Evolutionary conservation across 2,888 invertebrate genomes (phyloP), one percentile per base, ranked within the genome.

Genomic region (Resseliella maxima): DNA sequence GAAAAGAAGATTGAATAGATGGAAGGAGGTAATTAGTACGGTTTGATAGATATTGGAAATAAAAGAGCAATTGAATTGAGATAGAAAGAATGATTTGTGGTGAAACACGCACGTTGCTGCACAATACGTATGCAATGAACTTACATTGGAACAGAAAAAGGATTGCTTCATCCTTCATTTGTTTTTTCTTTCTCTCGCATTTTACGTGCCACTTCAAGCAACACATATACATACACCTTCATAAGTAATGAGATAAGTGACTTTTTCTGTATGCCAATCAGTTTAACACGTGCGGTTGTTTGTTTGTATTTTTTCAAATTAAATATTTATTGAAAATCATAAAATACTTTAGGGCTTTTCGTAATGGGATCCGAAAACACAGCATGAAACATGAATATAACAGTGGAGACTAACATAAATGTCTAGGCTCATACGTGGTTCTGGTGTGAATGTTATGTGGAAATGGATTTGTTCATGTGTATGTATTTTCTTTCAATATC

Each of bases 171-270:
- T 50, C 46, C 18, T 18, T 8, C 8, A 12, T 31, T 35, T 27
- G 59, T 27, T 27, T 3, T 27, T 8, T n/a, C 15, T 59, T 3
- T 59, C 27, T n/a, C 6, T 27, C 15, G 2, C 24, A 2, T 3
- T 27, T 2, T 59, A 35, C 72, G 12, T 27, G 72, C 31, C 31
- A 1, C 18, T 15, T 50, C 18, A 15, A 2, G 46, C 8, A 50
- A 5, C 41, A 41, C 41, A 41, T 41, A 50, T n/a, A 18, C 46
- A 72, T 72, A 35, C 15, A 15, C 72, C 31, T 72, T 24, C 59
- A 59, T 59, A 59, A 59, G 72, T 35, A 72, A 72, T 72, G 72
- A 72, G 72, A 72, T 72, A 72, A 72, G 72, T 31, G 72, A 72
- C 72, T 72, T 35, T 72, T 72, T 31, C 12, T n/a, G 31, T 72